Evolutionary conservation across 2,888 invertebrate species (phyloP), one percentile per base, ranked within the genome.

Genomic region (Drosophila borborema): DNA sequence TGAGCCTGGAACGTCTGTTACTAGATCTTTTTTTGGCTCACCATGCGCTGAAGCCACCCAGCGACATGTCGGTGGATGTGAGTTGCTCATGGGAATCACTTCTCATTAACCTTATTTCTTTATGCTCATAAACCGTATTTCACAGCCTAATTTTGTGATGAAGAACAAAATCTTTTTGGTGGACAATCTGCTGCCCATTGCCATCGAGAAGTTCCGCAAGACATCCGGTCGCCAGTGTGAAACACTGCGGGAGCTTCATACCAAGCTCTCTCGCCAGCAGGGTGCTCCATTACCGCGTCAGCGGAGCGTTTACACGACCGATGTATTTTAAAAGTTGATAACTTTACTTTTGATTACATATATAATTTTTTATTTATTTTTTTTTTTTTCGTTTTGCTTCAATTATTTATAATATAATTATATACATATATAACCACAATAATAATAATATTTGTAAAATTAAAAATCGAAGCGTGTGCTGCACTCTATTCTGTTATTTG

Each of bases 261-360:
- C 91, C 16, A 86, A 91, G 66, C 68, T 81, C 18, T 74, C 92
- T 2, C 79, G 89, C 0, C 82, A 90, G 31, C 91, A 90, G 28
- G 90, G 83, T 5, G 89, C 91, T 6, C 93, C 93, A 3, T 82
- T 91, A 72, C 93, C 93, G 2, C 93, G 92, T 31, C 93, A 93
- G 64, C 90, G 93, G 14, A 93, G 91, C 78, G 90, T 93, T 60
- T 93, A 93, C 69, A 92, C 92, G 78, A 93, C 93, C 4, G 93
- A 93, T 84, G 91, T 93, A 7, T 90, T 93, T 53, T 93, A 92
- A 18, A 7, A 66, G 23, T 38, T 56, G 34, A 31, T 23, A 51
- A 28, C 12, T 65, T 59, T 69, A 60, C 74, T 87, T 91, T 91
- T 82, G 91, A 91, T 91, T 91, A 91, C 91, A 91, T 91, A 89